Evolutionary conservation across 2,113 vertebrate genomes (phyloP).

Genomic region (Damaliscus lunatus): DNA sequence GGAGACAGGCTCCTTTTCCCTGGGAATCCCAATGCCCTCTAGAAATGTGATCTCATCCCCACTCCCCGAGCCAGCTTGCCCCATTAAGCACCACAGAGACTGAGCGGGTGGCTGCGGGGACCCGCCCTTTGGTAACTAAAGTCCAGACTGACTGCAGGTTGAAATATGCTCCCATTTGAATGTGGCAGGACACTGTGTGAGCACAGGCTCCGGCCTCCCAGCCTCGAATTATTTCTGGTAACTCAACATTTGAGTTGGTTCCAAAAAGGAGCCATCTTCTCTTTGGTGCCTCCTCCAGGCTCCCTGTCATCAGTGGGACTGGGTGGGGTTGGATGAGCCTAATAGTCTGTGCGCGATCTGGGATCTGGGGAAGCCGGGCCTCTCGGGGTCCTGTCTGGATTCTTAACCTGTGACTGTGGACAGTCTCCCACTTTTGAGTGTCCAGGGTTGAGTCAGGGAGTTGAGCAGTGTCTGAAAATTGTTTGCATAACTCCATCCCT

Average conservation of each 20-base stretch:
- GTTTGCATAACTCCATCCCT: neutral
- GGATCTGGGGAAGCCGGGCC: neutral
- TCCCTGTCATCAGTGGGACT: accelerated
- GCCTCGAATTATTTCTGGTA: neutral
- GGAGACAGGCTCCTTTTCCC: slow-evolving; percentile 3
- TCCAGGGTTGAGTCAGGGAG: neutral
- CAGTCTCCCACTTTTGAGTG: accelerated
- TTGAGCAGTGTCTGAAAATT: neutral
- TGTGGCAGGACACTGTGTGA: accelerated
- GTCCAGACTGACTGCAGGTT: neutral
- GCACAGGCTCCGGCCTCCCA: neutral
- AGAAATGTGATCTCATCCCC: neutral
- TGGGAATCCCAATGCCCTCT: slow-evolving; percentile 44
- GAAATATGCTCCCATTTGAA: neutral
- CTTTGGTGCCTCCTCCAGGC: neutral
- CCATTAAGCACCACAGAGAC: neutral
- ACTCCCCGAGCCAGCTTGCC: neutral
- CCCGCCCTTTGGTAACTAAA: neutral
- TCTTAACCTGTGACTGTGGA: neutral
- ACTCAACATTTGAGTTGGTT: neutral
- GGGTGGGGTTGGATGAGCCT: accelerated
- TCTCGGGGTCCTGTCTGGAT: accelerated
- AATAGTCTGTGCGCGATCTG: accelerated
- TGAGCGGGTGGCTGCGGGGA: neutral
- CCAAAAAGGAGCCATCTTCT: neutral